Base-by-base conservation (phyloP, 2,113 vertebrate genomes). In the Sisor rabdophorus region DNA sequence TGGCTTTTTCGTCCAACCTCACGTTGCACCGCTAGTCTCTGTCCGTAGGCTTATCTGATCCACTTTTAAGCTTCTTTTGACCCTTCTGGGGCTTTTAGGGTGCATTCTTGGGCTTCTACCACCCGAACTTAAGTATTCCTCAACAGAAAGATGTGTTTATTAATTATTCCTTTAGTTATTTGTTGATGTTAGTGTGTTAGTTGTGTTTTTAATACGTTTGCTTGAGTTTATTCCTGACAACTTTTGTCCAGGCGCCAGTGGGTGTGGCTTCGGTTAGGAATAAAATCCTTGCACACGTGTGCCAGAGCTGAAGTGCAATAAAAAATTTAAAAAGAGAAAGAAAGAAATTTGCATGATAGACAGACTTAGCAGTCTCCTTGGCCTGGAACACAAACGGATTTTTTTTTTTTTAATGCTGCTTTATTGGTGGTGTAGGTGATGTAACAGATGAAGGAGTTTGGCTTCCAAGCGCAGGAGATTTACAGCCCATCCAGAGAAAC, bases 341-440 rank as follows among this genome's bases (percentile, higher is more conserved):
- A 17, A 20, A 26, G 12, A 44, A 44, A 44, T 47, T 15, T 59
- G 64, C 71, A 83, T 83, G 72, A 84, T 58, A 63, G 76, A 78
- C 80, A 61, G 71, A 76, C 71, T 69, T 72, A 65, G 73, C 48
- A 76, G 81, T 73, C 64, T 68, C 48, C 15, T 72, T 77, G 79
- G 75, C 80, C 79, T 26, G 64, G 56, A 69, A 80, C 82, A 74
- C 60, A 78, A 77, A 52, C 80, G 2, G 59, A 74, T 82, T 84
- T 86, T 47, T 71, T 80, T n/a, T n/a, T n/a, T n/a, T n/a, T 72
- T 88, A 71, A 87, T 85, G 83, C 82, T 86, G 84, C 81, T 84
- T 90, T 87, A 91, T 84, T 85, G 84, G 83, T 79, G 81, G 84
- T 48, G 74, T 76, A 86, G 86, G 86, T 90, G 88, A 90, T 86